These are phyloP conservation scores for Noctua comes DNA, from an alignment of 2,888 invertebrate species.

Conservation along the genomic window DNA sequence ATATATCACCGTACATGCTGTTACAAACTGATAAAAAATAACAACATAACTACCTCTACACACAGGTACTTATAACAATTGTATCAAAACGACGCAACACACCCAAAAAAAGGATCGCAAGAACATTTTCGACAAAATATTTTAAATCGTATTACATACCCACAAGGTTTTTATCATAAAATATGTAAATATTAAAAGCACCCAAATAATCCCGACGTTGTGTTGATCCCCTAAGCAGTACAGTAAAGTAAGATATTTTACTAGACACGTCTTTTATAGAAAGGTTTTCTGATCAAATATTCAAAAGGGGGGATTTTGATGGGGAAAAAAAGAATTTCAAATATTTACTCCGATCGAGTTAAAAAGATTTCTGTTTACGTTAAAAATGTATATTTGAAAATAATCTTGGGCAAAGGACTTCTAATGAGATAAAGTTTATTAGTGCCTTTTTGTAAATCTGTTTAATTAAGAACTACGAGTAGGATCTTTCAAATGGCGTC, in stretches of 20 bases:
- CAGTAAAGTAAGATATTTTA: conserved; percentile 72
- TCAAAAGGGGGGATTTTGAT: conserved; percentile 69
- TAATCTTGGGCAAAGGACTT: conserved; percentile 12
- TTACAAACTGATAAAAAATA: background rate
- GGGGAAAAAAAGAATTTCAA: conserved; percentile 62
- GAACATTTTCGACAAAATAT: conserved; percentile 49
- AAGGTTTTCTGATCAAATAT: conserved; percentile 79
- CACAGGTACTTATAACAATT: conserved; percentile 1
- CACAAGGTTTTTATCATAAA: conserved; percentile 71
- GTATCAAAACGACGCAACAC: conserved; percentile 4
- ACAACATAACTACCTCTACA: background rate
- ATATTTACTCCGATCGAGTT: conserved; percentile 62
- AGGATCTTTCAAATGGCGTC: conserved; percentile 17
- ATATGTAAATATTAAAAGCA: conserved; percentile 76
- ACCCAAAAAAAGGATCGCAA: conserved; percentile 19
- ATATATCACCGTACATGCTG: background rate
- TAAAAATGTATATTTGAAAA: conserved; percentile 26
- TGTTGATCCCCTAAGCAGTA: conserved; percentile 61
- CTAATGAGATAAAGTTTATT: conserved; percentile 21
- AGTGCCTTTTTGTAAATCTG: conserved; percentile 11
- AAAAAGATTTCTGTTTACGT: conserved; percentile 48
- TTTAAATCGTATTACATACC: conserved; percentile 65
- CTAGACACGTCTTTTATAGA: conserved; percentile 59
- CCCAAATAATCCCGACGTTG: conserved; percentile 70
- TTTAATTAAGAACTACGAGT: conserved; percentile 28